A percentile compares a stretch with the other conserved stretches of the same genome.
Evolutionary conservation across 2,888 invertebrate species (phyloP).

Genomic region (Eristalinus sepulchralis): DNA sequence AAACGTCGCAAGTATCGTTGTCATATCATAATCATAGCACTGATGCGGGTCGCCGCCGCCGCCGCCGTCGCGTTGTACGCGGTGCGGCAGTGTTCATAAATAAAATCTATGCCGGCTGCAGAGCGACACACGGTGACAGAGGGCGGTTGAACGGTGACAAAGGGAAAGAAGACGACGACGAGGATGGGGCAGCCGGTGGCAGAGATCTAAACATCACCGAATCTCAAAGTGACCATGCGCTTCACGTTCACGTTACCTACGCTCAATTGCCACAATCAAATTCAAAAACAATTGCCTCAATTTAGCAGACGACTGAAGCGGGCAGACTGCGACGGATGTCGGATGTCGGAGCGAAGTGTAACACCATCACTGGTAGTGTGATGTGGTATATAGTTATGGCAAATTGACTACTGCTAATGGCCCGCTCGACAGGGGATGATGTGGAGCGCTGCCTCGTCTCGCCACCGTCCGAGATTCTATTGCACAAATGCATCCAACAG

Average conservation of each 20-base stretch:
- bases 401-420: conserved; percentile 66
- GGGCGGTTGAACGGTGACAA: neutral
- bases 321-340: conserved; percentile 33
- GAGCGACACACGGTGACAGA: neutral
- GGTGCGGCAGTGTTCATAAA: conserved; percentile 26
- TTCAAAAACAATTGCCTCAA: conserved; percentile 79
- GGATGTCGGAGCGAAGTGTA: conserved; percentile 62
- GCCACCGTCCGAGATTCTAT: conserved; percentile 18
- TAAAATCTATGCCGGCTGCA: conserved; percentile 21
- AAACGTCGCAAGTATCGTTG: conserved; percentile 64
- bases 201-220: conserved; percentile 46
- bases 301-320: conserved; percentile 73
- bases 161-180: neutral
- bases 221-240: conserved; percentile 72
- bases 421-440: conserved; percentile 28
- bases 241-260: conserved; percentile 73
- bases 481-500: conserved; percentile 48
- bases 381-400: conserved; percentile 37
- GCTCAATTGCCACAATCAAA: conserved; percentile 81
- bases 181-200: conserved; percentile 19
- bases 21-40: conserved; percentile 54
- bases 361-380: conserved; percentile 61
- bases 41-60: conserved; percentile 45
- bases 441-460: neutral
- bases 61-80: neutral